Percentiles rank a stretch among this genome's conserved stretches.
These are phyloP conservation scores for Avahi laniger DNA, from an alignment of 2,797 vertebrate species.

Conservation along the genomic window DNA sequence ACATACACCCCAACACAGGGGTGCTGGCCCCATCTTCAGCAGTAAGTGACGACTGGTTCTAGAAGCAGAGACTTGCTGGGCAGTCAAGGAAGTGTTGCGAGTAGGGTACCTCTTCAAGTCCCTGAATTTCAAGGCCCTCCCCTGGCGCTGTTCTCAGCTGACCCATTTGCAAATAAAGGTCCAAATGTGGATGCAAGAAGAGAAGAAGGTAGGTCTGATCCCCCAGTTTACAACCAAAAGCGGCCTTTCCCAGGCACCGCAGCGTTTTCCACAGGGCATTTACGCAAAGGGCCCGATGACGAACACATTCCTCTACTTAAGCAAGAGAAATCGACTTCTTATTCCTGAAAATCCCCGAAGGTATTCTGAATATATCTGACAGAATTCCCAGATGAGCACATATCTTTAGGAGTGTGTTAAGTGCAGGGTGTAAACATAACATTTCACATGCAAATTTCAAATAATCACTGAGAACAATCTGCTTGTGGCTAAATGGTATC, in stretches of 20 bases:
- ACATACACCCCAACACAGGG: rapidly evolving
- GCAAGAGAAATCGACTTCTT: background rate
- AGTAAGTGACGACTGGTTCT: background rate
- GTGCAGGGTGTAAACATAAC: background rate
- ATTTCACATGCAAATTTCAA: background rate
- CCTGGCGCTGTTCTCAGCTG: background rate
- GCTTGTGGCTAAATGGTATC: background rate
- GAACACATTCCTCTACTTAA: background rate
- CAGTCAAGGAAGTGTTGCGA: background rate
- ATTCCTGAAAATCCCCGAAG: background rate
- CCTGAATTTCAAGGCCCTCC: background rate
- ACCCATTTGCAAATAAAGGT: background rate
- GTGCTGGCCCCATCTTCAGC: rapidly evolving
- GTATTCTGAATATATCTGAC: background rate
- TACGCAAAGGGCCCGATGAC: background rate
- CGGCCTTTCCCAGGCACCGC: background rate
- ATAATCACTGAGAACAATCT: background rate
- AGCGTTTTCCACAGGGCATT: background rate
- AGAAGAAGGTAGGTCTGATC: background rate
- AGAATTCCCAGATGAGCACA: background rate
- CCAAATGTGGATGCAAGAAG: background rate
- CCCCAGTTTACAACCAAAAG: background rate
- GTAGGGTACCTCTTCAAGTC: background rate
- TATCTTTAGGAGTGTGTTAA: background rate
- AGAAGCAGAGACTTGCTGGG: background rate